These are phyloP conservation scores for Stratiomys singularior DNA, from an alignment of 2,888 invertebrate genomes.

Conservation along the genomic window DNA sequence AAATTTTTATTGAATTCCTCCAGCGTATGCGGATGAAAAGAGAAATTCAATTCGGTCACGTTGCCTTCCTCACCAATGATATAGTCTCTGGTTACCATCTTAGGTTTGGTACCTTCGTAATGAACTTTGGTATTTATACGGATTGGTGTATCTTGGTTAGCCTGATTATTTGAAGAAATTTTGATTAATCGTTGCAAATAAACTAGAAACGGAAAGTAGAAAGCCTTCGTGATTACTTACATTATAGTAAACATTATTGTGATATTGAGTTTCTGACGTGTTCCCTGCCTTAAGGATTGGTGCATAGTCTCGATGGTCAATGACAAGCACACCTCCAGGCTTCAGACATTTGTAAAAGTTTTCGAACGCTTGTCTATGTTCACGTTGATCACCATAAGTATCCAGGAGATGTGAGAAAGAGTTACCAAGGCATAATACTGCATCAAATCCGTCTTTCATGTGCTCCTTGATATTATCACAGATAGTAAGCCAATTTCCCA, in stretches of 20 bases:
- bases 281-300: conserved; percentile 78
- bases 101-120: conserved; percentile 79
- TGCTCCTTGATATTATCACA: conserved; percentile 76
- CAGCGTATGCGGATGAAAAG: conserved; percentile 87
- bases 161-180: conserved; percentile 12
- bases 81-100: conserved; percentile 85
- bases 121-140: conserved; percentile 84
- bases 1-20: conserved; percentile 77
- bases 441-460: conserved; percentile 79
- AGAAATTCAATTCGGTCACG: conserved; percentile 82
- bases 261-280: conserved; percentile 72
- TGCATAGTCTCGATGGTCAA: conserved; percentile 92
- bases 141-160: conserved; percentile 2
- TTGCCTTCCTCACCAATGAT: conserved; percentile 72
- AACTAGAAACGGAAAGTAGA: neutral
- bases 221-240: conserved; percentile 68
- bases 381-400: conserved; percentile 79
- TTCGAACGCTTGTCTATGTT: conserved; percentile 79
- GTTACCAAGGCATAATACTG: conserved; percentile 89
- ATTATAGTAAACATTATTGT: conserved; percentile 89
- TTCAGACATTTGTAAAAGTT: conserved; percentile 87
- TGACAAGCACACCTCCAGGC: conserved; percentile 84
- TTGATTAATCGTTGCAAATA: neutral
- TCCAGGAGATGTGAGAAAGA: conserved; percentile 91
- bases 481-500: conserved; percentile 89